Evolutionary conservation across 37 sponge, comb jelly and placozoan genomes (phyloP).

Genomic region (Halisarca cf. caerulea): DNA sequence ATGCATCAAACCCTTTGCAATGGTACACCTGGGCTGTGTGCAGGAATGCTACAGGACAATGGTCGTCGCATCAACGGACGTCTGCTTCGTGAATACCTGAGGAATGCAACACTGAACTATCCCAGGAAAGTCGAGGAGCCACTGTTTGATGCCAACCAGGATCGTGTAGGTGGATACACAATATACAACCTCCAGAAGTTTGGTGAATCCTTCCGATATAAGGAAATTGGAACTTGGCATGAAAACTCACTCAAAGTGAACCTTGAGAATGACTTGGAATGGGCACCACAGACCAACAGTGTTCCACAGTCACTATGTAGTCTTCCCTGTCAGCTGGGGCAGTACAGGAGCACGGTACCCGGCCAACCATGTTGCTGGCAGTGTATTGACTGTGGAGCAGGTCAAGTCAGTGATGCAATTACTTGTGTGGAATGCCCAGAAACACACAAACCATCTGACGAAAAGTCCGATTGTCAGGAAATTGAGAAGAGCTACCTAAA

Average conservation of each 20-base stretch:
- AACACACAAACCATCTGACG: neutral
- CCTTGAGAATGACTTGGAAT: neutral
- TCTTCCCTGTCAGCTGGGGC: neutral
- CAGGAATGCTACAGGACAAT: neutral
- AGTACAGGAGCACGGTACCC: neutral
- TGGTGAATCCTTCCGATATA: neutral
- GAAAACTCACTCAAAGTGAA: neutral
- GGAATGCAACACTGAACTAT: slow-evolving; percentile 40
- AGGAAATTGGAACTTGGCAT: neutral
- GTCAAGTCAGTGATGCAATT: neutral
- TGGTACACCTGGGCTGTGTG: slow-evolving; percentile 30
- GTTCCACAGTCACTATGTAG: neutral
- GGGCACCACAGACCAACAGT: neutral
- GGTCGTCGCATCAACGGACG: slow-evolving; percentile 14
- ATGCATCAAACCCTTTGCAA: slow-evolving; percentile 39
- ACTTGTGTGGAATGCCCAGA: neutral
- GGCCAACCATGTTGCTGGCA: neutral
- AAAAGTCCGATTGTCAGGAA: neutral
- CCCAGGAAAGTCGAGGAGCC: neutral
- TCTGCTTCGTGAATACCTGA: slow-evolving; percentile 37
- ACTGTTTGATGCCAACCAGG: slow-evolving; percentile 64
- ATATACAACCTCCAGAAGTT: slow-evolving; percentile 40
- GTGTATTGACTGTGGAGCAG: neutral
- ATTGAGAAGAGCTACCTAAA: neutral
- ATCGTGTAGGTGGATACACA: slow-evolving; percentile 28